These are phyloP conservation scores for Anseranas semipalmata DNA, from an alignment of 2,113 vertebrate species.

Conservation along the genomic window DNA sequence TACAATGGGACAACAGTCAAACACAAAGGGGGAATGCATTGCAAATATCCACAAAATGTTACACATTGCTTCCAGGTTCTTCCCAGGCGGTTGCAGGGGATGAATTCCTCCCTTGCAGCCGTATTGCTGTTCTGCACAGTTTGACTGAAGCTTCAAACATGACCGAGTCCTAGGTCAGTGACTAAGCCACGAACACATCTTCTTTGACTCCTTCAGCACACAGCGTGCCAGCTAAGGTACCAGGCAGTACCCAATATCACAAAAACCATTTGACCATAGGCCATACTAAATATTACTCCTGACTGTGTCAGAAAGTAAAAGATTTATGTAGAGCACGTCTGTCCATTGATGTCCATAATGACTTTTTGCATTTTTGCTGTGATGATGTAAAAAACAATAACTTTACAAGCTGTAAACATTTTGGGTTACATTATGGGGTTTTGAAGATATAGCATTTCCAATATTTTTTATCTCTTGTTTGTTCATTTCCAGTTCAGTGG, in stretches of 20 bases:
- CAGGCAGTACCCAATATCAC: not conserved
- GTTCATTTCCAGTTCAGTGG: not conserved
- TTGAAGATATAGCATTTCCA: not conserved
- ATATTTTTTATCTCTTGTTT: not conserved
- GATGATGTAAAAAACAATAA: not conserved
- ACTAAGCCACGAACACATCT: not conserved
- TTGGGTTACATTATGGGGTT: not conserved
- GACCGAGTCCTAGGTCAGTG: not conserved
- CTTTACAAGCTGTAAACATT: not conserved
- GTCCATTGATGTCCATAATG: not conserved
- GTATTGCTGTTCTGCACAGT: not conserved
- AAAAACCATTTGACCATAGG: not conserved
- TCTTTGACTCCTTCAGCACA: not conserved
- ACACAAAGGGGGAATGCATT: not conserved
- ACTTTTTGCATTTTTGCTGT: not conserved
- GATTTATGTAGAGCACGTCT: not conserved
- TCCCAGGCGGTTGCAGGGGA: not conserved
- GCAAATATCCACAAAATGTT: not conserved
- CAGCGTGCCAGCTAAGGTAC: not conserved
- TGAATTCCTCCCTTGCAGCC: not conserved
- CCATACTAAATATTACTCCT: not conserved
- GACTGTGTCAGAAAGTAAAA: not conserved
- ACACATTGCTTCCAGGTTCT: not conserved
- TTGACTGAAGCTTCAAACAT: not conserved
- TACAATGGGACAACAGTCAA: not conserved